Conservation (phyloP, 2,888 invertebrate genomes). For the Tridacna crocea region DNA sequence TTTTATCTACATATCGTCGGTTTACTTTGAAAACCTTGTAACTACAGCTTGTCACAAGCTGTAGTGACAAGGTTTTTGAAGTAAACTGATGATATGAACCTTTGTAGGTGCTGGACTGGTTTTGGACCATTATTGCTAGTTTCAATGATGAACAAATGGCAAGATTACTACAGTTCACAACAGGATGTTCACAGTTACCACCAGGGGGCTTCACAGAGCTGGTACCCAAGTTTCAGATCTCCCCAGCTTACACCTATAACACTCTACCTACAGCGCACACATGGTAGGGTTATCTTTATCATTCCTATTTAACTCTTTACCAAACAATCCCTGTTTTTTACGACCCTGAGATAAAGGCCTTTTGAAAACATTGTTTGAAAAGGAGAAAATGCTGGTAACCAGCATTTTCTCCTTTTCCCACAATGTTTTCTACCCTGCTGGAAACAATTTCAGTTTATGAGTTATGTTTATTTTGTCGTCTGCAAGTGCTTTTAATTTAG, state of each 20-base stretch:
- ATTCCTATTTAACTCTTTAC: too few relatives aligned
- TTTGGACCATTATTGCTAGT: constrained; percentile 95
- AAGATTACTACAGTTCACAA: constrained; percentile 93
- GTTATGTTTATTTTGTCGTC: too few relatives aligned
- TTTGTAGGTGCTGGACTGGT: constrained; percentile 91
- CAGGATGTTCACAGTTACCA: constrained; percentile 96
- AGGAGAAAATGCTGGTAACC: background rate
- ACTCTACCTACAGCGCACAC: constrained; percentile 97
- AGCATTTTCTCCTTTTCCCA: background rate
- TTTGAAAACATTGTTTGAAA: background rate
- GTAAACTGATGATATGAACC: too few relatives aligned
- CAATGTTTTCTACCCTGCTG: background rate
- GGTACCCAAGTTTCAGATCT: constrained; percentile 95
- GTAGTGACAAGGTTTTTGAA: too few relatives aligned
- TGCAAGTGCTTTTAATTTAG: too few relatives aligned
- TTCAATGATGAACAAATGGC: constrained; percentile 97
- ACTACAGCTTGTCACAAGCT: too few relatives aligned
- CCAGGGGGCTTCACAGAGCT: constrained; percentile 95
- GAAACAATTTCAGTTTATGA: too few relatives aligned
- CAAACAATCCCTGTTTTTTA: too few relatives aligned
- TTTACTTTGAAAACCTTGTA: too few relatives aligned
- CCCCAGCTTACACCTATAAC: constrained; percentile 92
- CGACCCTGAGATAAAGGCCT: too few relatives aligned
- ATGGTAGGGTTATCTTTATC: constrained; percentile 87
- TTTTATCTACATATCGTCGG: too few relatives aligned